Conservation (phyloP, 2,113 vertebrate genomes). For the Petromus typicus region DNA sequence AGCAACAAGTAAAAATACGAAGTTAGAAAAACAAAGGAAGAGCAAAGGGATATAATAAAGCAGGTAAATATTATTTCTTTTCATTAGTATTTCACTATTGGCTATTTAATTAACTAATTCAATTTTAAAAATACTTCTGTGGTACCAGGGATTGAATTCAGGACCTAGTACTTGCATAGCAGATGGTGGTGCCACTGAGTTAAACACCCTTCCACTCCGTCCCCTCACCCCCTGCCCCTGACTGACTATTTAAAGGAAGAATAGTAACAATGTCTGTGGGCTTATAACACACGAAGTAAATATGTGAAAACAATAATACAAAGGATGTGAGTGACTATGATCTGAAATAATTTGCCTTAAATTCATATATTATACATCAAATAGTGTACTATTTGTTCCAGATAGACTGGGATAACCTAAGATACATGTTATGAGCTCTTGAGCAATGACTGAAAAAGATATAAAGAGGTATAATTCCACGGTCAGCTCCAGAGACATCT, state of each 20-base stretch:
- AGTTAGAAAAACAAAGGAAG: neutral
- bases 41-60: neutral
- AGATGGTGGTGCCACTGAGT: too few relatives aligned
- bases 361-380: neutral
- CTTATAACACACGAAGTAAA: neutral
- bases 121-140: too few relatives aligned
- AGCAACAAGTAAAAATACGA: neutral
- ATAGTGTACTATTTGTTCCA: neutral
- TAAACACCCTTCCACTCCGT: too few relatives aligned
- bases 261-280: neutral
- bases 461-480: neutral
- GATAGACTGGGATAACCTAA: neutral
- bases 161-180: too few relatives aligned
- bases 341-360: neutral
- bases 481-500: neutral
- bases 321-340: neutral
- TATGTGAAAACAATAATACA: neutral
- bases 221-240: too few relatives aligned
- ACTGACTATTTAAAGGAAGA: slow-evolving; percentile 4
- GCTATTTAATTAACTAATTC: neutral
- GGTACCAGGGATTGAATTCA: too few relatives aligned
- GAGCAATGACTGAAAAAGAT: neutral
- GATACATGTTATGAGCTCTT: neutral
- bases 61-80: neutral
- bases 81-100: neutral